phyloP scores from a whole-genome alignment of 2,797 vertebrate species.

The Esox lucius region DNA sequence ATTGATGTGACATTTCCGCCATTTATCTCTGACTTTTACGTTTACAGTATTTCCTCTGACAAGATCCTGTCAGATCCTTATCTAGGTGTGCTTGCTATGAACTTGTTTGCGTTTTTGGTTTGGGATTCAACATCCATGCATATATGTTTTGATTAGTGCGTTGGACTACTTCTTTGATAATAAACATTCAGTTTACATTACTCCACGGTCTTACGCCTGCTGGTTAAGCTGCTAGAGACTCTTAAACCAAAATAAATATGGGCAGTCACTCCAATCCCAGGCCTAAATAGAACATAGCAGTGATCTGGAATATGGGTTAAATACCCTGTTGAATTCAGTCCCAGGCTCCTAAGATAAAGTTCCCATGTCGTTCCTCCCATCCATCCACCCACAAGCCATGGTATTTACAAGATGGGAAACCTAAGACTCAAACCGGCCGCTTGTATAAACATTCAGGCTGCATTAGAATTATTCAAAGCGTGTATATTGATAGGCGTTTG shows the following conservation, averaged over 20 bases:
- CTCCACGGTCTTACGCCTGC: slow-evolving; percentile 15
- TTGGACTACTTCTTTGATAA: slow-evolving; percentile 22
- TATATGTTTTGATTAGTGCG: slow-evolving; percentile 26
- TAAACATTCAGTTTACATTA: slow-evolving; percentile 20
- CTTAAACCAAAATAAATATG: slow-evolving; percentile 48
- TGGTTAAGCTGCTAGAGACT: slow-evolving; percentile 7
- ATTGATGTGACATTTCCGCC: slow-evolving; percentile 51
- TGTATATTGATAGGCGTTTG: slow-evolving; percentile 27
- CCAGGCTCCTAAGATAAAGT: slow-evolving; percentile 37
- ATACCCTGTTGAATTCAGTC: slow-evolving; percentile 38
- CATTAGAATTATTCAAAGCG: slow-evolving; percentile 33
- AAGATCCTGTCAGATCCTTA: slow-evolving; percentile 19
- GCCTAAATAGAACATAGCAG: slow-evolving; percentile 23
- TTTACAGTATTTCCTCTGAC: too few species aligned
- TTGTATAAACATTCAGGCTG: slow-evolving; percentile 34
- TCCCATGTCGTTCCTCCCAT: slow-evolving; percentile 7
- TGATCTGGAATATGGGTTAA: slow-evolving; percentile 34
- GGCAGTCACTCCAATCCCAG: slow-evolving; percentile 29
- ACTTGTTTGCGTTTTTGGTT: slow-evolving; percentile 1
- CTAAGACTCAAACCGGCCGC: slow-evolving; percentile 25
- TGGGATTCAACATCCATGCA: slow-evolving; percentile 19
- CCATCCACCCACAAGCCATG: not conserved
- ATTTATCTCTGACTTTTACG: slow-evolving; percentile 39
- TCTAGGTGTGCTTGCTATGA: slow-evolving; percentile 5
- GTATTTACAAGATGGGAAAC: slow-evolving; percentile 39